Percentiles rank a stretch among this genome's conserved stretches.
Evolutionary conservation across 2,113 vertebrate genomes (phyloP).

Genomic region (Oxygymnocypris stewartii): DNA sequence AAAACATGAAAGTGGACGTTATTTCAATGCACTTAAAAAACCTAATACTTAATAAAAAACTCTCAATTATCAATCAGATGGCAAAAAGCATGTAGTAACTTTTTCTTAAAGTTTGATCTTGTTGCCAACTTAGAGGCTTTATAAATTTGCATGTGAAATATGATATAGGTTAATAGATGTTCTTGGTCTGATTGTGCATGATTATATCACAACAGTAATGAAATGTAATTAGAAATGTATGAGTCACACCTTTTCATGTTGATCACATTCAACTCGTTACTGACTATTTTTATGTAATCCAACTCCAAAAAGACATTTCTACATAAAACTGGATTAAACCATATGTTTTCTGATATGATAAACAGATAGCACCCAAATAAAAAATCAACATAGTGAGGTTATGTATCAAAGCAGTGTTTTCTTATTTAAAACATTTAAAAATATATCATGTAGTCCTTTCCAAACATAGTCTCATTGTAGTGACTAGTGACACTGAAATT

Average conservation of each 20-base stretch:
- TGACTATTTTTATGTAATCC: background rate
- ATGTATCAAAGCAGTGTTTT: background rate
- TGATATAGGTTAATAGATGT: background rate
- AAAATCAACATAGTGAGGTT: background rate
- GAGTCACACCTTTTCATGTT: background rate
- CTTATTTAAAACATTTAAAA: background rate
- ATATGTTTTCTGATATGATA: too few species aligned
- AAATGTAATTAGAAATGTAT: background rate
- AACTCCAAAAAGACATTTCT: background rate
- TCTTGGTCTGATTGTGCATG: background rate
- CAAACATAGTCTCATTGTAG: background rate
- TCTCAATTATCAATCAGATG: too few species aligned
- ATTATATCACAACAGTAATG: background rate
- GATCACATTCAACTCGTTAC: background rate
- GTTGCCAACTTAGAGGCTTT: background rate
- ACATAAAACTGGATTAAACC: background rate
- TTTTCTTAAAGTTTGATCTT: background rate
- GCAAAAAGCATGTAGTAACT: background rate
- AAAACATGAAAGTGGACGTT: background rate
- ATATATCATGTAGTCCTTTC: background rate
- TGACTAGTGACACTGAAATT: conserved; percentile 16
- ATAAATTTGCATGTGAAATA: background rate
- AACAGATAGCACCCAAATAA: background rate
- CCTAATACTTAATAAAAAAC: too few species aligned
- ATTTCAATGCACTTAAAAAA: background rate